These are phyloP conservation scores for Salvator merianae DNA, from an alignment of 2,113 vertebrate genomes.

Conservation along the genomic window DNA sequence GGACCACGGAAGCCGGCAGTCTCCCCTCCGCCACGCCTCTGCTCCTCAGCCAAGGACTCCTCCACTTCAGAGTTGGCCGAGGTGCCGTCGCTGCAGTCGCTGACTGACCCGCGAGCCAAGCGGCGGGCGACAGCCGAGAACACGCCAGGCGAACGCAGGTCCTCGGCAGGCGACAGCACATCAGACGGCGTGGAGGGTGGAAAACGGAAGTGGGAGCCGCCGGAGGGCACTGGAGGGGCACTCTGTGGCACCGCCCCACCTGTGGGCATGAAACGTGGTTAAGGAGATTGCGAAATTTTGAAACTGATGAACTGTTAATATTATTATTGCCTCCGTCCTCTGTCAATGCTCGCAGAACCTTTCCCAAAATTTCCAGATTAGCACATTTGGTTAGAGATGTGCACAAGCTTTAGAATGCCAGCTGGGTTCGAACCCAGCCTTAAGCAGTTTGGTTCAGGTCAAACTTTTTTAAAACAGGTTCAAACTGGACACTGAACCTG, in stretches of 20 bases:
- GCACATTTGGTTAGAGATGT: too few species aligned
- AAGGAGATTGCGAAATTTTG: neutral
- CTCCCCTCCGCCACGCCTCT: slow-evolving; percentile 69
- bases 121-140: slow-evolving; percentile 83
- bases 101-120: slow-evolving; percentile 85
- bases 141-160: slow-evolving; percentile 85
- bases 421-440: neutral
- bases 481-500: too few species aligned
- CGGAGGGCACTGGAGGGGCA: slow-evolving; percentile 85
- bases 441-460: too few species aligned
- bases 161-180: slow-evolving; percentile 86
- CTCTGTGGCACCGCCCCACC: slow-evolving; percentile 89
- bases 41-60: slow-evolving; percentile 80
- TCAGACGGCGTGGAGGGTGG: slow-evolving; percentile 88
- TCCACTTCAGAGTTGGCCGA: slow-evolving; percentile 88
- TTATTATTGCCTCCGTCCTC: too few species aligned
- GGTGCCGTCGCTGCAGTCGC: slow-evolving; percentile 91
- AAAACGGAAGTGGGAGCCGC: slow-evolving; percentile 87
- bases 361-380: too few species aligned
- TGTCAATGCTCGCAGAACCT: neutral
- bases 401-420: too few species aligned
- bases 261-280: slow-evolving; percentile 43
- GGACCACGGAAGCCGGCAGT: slow-evolving; percentile 77
- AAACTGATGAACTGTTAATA: neutral
- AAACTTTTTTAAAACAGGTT: too few species aligned